Conservation (phyloP, 2,797 vertebrate genomes). For the Melanotaenia trifasciata region DNA sequence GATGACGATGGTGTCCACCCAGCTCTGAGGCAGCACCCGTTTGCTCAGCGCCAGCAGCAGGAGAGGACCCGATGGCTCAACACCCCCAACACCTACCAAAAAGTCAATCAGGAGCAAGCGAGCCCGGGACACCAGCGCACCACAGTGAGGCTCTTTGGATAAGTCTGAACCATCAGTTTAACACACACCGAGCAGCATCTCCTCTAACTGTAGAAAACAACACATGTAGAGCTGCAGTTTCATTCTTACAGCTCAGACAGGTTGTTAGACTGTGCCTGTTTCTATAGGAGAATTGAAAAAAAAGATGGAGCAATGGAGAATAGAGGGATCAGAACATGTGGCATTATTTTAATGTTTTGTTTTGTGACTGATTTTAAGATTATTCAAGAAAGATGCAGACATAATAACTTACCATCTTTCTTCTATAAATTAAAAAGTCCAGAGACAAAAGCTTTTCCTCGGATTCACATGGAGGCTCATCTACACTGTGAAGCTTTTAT, state of each 20-base stretch:
- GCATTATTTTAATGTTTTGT: neutral
- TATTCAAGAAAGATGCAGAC: neutral
- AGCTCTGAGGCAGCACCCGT: conserved; percentile 85
- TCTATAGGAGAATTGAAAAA: neutral
- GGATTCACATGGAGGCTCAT: neutral
- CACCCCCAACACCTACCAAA: conserved; percentile 95
- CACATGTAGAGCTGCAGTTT: neutral
- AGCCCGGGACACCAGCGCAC: conserved; percentile 88
- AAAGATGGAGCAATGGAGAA: neutral
- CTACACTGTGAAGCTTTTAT: neutral
- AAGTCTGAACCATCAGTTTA: neutral
- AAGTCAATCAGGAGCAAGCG: conserved; percentile 89
- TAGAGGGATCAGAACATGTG: conserved; percentile 1
- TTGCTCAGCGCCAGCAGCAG: conserved; percentile 91
- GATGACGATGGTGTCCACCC: conserved; percentile 87
- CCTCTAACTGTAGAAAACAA: neutral
- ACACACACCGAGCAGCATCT: neutral
- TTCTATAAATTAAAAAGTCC: neutral
- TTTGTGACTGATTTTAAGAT: neutral
- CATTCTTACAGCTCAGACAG: neutral
- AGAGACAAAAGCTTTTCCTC: conserved; percentile 5
- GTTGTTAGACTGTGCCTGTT: neutral
- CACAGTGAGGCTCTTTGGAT: conserved; percentile 80
- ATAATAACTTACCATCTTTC: neutral
- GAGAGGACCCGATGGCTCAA: conserved; percentile 98